Percentiles rank a stretch among this genome's conserved stretches.
These are phyloP conservation scores for Chaetura pelagica DNA, from an alignment of 2,113 vertebrate genomes.

Conservation along the genomic window DNA sequence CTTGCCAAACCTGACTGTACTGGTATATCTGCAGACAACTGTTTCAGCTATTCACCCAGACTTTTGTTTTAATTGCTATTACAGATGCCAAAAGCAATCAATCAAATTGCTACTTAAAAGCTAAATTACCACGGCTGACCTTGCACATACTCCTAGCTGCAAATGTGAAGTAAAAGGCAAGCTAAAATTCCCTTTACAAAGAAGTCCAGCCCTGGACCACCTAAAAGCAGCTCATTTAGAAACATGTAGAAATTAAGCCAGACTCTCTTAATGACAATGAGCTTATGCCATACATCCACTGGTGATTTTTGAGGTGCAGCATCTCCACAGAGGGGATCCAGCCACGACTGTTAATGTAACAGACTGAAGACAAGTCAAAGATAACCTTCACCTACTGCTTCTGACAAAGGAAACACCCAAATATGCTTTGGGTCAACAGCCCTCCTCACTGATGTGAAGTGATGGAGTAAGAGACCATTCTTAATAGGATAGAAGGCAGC, in stretches of 20 bases:
- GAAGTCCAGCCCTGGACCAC: background rate
- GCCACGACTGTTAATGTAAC: fast-evolving
- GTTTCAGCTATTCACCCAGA: background rate
- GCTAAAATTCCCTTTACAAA: background rate
- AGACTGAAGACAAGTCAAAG: background rate
- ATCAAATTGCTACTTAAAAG: background rate
- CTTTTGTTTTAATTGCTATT: background rate
- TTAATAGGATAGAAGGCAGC: background rate
- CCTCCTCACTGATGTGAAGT: fast-evolving
- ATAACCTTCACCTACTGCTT: background rate
- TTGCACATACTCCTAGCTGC: background rate
- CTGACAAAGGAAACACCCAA: background rate
- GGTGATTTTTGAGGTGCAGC: background rate
- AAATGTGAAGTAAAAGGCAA: background rate
- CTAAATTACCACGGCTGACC: background rate
- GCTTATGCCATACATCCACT: fast-evolving
- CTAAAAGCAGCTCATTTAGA: fast-evolving
- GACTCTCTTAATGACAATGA: background rate
- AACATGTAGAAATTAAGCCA: background rate
- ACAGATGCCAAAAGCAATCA: background rate
- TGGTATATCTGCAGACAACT: background rate
- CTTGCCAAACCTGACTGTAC: background rate
- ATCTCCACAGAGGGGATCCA: background rate
- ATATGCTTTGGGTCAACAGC: fast-evolving
- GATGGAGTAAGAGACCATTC: background rate